Evolutionary conservation across 1,140 invertebrate species (phyloP).

Genomic region (Apis florea): DNA sequence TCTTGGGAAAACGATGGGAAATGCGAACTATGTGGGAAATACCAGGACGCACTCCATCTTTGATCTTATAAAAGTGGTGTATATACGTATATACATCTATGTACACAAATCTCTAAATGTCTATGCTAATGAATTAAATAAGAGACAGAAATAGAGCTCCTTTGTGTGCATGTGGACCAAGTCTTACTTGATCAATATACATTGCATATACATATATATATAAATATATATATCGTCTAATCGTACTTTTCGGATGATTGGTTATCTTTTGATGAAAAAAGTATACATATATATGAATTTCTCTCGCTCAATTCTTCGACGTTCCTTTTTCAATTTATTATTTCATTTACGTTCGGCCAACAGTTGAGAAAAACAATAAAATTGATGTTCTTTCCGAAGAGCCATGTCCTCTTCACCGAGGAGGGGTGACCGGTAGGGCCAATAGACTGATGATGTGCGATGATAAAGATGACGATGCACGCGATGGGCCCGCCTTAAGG

Average conservation of each 20-base stretch:
- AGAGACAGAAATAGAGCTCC: constrained; percentile 22
- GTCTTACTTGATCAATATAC: constrained; percentile 81
- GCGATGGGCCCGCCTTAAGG: constrained; percentile 74
- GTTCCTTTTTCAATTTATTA: constrained; percentile 71
- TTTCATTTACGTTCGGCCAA: constrained; percentile 78
- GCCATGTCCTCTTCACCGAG: constrained; percentile 81
- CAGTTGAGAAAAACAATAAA: constrained; percentile 76
- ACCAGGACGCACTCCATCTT: constrained; percentile 70
- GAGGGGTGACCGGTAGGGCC: constrained; percentile 80
- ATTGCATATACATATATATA: constrained; percentile 62
- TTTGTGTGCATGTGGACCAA: constrained; percentile 63
- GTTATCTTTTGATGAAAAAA: constrained; percentile 68
- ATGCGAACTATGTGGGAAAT: constrained; percentile 73
- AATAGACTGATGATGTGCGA: constrained; percentile 78
- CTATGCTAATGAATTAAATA: constrained; percentile 45
- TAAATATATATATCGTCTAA: constrained; percentile 52
- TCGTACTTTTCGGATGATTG: constrained; percentile 71
- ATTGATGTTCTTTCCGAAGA: constrained; percentile 82
- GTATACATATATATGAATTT: constrained; percentile 24
- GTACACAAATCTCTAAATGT: constrained; percentile 10
- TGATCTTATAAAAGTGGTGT: constrained; percentile 23
- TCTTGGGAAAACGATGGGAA: constrained; percentile 38
- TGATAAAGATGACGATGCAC: constrained; percentile 77
- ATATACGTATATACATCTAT: constrained; percentile 17
- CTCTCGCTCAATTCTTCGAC: constrained; percentile 59